Conservation (phyloP, 2,113 vertebrate species). For the Pipa parva region DNA sequence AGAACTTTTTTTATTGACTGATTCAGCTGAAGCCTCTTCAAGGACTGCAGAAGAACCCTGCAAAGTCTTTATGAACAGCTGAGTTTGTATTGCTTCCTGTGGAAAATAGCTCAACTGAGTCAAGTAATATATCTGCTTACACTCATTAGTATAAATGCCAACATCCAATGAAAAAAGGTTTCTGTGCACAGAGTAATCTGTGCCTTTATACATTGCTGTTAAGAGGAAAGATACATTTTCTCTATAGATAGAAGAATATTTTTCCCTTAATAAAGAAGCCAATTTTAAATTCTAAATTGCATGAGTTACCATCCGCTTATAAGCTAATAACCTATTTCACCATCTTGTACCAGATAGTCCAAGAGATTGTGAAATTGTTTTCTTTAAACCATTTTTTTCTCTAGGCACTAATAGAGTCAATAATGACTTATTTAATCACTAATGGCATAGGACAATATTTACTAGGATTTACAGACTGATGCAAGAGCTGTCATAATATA, state of each 20-base stretch:
- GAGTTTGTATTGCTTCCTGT: too few relatives aligned
- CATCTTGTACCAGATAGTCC: neutral
- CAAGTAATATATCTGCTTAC: too few relatives aligned
- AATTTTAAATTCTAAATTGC: neutral
- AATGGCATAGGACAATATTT: neutral
- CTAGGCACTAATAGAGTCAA: neutral
- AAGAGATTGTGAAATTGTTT: neutral
- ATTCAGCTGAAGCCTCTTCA: too few relatives aligned
- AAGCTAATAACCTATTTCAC: neutral
- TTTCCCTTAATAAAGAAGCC: neutral
- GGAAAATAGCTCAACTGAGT: too few relatives aligned
- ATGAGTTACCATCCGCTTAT: neutral
- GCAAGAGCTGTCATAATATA: neutral
- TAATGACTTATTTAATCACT: conserved; percentile 4
- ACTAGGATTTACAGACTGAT: neutral
- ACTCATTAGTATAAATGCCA: too few relatives aligned
- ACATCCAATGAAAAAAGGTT: neutral
- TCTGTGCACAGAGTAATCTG: neutral
- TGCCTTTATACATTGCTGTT: neutral
- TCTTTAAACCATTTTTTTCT: neutral
- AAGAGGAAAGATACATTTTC: neutral
- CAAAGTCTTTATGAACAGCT: too few relatives aligned
- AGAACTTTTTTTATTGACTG: too few relatives aligned
- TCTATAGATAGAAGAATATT: neutral
- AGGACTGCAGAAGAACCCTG: too few relatives aligned